Evolutionary conservation across 2,113 vertebrate genomes (phyloP), one percentile per base, ranked within the genome.

Genomic region (Pyxicephalus adspersus): DNA sequence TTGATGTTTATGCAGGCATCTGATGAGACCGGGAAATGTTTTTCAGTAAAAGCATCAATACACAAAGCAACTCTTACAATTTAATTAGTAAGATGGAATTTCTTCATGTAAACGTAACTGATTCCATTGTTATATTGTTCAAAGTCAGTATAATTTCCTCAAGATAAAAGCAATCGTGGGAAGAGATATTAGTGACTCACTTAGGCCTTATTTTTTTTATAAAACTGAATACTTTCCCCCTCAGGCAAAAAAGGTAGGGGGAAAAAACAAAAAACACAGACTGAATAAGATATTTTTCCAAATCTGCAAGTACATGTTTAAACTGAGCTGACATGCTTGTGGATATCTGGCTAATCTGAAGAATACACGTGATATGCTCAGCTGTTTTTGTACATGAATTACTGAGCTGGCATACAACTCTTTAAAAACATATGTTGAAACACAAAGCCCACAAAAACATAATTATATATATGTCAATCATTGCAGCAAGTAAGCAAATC

Each of bases 341-440:
- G 71, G 71, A 20, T 38, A 38, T n/a, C 4, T 74, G 26, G 19
- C 52, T 57, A 57, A 73, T 58, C 18, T 57, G 54, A 58, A 29
- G 29, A 38, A 31, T 18, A 31, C 71, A 74, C 6, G 55, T 57
- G 54, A 74, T 57, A 38, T 74, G 34, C 54, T 34, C 31, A 74
- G 13, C 5, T 31, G 70, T 73, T 73, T 73, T 54, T 58, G 31
- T 74, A 34, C 4, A 58, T 16, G 20, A 20, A 20, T 73, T 31
- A 22, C 20, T 60, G 52, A 60, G 55, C 23, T 74, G 71, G 71
- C 71, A 74, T 28, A 25, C 29, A 60, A n/a, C 38, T 60, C 54
- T 60, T 3, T 6, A 74, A 74, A 73, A 74, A 74, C 71, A 38
- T 72, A 55, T 60, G 71, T 57, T 72, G 26, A 55, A n/a, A 73